Base-by-base conservation (phyloP, 1,140 invertebrate species). In the Drosophila pallidifrons region DNA sequence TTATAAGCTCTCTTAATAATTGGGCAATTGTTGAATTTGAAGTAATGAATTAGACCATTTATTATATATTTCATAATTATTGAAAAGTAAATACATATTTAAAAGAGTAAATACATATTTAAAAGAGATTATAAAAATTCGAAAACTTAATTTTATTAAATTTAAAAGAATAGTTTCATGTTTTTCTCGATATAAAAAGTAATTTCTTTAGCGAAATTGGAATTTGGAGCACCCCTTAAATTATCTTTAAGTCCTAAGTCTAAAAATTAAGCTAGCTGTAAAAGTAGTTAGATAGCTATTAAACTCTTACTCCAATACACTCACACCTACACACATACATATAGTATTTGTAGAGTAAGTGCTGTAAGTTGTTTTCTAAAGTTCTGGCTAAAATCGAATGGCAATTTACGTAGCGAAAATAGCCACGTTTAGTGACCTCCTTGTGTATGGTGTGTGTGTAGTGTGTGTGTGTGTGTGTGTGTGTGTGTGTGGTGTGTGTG, bases 201-300 rank as follows among this genome's bases (percentile, higher is more conserved):
- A 15, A 6, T 15, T 1, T 15, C 13, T 28, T 25, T n/a, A 1
- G 51, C 51, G 5, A 52, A 11, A 52, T 32, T 1, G 15, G 5
- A 38, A 20, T 55, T 38, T 11, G 52, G 32, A 55, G 35, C 32
- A 55, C 32, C 8, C 13, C 8, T 38, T 13, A 2, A 38, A 38
- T 38, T 20, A 55, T 38, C 6, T 38, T 8, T 55, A 41, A 58
- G 32, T 65, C 41, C 2, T 65, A 60, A 49, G 16, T 38, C 16
- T 60, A 32, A n/a, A n/a, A 47, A 38, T 54, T 54, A 68, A 52
- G 71, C 6, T 38, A 73, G 25, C n/a, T 47, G 55, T 68, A 41
- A 68, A 43, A 15, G 35, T 28, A 20, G 10, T 15, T 51, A 64
- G 30, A 28, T 51, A 51, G 10, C 47, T 38, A 38, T 38, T 43